Evolutionary conservation across 2,113 vertebrate species (phyloP).

Genomic region (Mobula birostris): DNA sequence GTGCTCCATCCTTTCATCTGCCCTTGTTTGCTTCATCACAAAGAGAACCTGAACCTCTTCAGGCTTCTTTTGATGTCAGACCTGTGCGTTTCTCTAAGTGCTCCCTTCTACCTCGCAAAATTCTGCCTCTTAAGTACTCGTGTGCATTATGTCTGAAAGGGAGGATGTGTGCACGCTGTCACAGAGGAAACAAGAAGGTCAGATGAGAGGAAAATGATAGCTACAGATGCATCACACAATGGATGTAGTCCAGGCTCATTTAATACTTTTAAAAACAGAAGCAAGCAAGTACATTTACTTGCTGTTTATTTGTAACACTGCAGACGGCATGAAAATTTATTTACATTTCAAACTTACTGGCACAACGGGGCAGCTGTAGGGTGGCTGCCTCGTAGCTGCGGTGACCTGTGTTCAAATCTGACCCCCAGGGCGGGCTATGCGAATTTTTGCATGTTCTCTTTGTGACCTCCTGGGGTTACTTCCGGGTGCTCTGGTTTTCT

Average conservation of each 20-base stretch:
- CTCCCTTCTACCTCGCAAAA: conserved; percentile 66
- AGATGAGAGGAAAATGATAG: neutral
- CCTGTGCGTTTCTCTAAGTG: conserved; percentile 57
- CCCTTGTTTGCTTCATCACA: conserved; percentile 61
- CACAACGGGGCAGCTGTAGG: too few relatives aligned
- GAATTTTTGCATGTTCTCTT: too few relatives aligned
- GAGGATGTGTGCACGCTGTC: neutral
- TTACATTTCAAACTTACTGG: neutral
- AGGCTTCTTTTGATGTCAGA: conserved; percentile 70
- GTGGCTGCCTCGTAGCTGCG: too few relatives aligned
- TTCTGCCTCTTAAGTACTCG: conserved; percentile 42
- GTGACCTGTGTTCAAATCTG: too few relatives aligned
- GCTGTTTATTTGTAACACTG: neutral
- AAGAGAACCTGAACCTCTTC: conserved; percentile 61
- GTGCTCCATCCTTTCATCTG: conserved; percentile 80
- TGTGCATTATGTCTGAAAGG: neutral
- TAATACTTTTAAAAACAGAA: neutral
- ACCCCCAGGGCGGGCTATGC: too few relatives aligned
- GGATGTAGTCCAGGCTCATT: neutral
- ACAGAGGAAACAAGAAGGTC: too few relatives aligned
- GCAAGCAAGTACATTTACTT: neutral
- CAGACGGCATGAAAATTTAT: neutral
- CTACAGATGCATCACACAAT: neutral
- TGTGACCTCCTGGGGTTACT: too few relatives aligned
- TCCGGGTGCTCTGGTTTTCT: too few relatives aligned